These are phyloP conservation scores for Hofmannophila pseudospretella DNA, from an alignment of 2,888 invertebrate species.

Conservation along the genomic window DNA sequence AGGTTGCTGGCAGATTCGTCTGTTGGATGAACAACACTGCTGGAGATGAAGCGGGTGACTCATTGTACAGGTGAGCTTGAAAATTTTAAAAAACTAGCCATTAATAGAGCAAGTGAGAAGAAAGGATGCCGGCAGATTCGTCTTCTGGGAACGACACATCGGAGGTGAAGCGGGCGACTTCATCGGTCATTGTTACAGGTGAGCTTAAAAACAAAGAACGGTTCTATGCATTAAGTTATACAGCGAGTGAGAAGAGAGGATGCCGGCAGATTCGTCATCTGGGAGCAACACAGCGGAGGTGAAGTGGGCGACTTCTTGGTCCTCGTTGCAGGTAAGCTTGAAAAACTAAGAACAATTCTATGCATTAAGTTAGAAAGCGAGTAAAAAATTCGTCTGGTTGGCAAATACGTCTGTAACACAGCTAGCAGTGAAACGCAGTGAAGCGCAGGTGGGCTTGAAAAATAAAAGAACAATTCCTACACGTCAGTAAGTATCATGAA, in stretches of 20 bases:
- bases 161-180: slow-evolving; percentile 89
- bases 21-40: slow-evolving; percentile 95
- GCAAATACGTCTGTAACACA: slow-evolving; percentile 94
- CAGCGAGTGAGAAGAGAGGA: slow-evolving; percentile 85
- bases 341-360: no score
- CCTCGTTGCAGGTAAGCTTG: slow-evolving; percentile 82
- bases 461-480: no score
- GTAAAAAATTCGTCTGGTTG: slow-evolving; percentile 89
- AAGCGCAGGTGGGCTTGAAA: no score
- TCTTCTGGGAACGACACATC: slow-evolving; percentile 93
- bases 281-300: slow-evolving; percentile 93
- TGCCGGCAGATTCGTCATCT: slow-evolving; percentile 91
- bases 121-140: slow-evolving; percentile 91
- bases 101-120: slow-evolving; percentile 82
- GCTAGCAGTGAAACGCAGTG: slow-evolving; percentile 91
- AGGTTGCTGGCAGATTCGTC: slow-evolving; percentile 91
- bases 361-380: no score
- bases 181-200: slow-evolving; percentile 87
- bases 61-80: no score
- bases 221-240: no score
- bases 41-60: slow-evolving; percentile 90
- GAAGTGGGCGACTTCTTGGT: slow-evolving; percentile 87
- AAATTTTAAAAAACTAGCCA: no score
- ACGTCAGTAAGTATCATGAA: no score
- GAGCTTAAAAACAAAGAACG: no score